phyloP scores from a whole-genome alignment of 2,888 invertebrate species.

The Apamea anceps region DNA sequence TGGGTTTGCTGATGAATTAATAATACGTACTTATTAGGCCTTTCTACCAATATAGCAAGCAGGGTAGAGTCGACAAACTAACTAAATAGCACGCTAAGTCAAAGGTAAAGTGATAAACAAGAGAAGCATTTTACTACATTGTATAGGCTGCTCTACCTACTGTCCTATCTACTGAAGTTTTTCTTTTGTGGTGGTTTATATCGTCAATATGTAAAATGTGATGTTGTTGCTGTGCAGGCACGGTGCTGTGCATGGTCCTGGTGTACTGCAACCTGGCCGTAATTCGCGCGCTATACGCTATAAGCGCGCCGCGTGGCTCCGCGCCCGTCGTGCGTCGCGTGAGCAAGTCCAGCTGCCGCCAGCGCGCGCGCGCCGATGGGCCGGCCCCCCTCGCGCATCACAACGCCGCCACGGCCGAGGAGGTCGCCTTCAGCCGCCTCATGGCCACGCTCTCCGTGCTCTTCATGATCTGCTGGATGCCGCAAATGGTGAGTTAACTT shows the following conservation, averaged over 20 bases:
- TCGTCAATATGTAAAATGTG: not conserved
- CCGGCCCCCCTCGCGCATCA: slow-evolving; percentile 71
- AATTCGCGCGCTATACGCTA: slow-evolving; percentile 93
- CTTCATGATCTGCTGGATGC: slow-evolving; percentile 96
- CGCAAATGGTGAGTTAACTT: slow-evolving; percentile 93
- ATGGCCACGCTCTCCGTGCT: slow-evolving; percentile 96
- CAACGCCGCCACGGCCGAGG: slow-evolving; percentile 93
- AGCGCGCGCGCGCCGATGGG: slow-evolving; percentile 69
- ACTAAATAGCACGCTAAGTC: not conserved
- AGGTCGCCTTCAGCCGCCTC: slow-evolving; percentile 95
- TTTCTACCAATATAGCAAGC: not conserved
- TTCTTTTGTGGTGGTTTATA: not conserved
- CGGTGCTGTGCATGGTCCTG: slow-evolving; percentile 93
- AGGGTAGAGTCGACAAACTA: not conserved
- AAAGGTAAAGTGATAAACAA: not conserved
- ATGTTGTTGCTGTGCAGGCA: slow-evolving; percentile 87
- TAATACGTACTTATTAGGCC: no score
- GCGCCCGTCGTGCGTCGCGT: slow-evolving; percentile 82
- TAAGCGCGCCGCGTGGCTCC: slow-evolving; percentile 83
- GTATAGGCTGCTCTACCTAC: not conserved
- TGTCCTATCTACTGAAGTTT: not conserved
- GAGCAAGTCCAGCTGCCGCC: slow-evolving; percentile 82
- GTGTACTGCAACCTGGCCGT: slow-evolving; percentile 96
- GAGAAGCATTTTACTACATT: not conserved
- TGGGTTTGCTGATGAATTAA: not conserved